Base-by-base conservation (phyloP, 2,888 invertebrate genomes). In the Cheilosia variabilis region DNA sequence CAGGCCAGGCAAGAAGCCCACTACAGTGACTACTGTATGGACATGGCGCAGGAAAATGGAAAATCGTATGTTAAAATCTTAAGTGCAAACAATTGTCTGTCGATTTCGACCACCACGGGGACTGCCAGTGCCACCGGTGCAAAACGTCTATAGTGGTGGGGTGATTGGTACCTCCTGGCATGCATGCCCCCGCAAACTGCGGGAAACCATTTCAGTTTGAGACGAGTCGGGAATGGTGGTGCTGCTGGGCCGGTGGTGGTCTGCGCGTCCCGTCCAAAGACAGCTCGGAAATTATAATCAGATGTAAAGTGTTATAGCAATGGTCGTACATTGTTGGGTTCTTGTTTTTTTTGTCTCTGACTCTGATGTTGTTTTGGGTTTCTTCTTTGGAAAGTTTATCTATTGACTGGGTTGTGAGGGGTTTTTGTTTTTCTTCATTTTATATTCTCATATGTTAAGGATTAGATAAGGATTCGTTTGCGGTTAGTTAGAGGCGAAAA, bases 21-120 rank as follows among this genome's bases (percentile, higher is more conserved):
- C 37, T 13, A 37, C 4, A 57, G 55, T 10, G 17, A 80, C 80
- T 76, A 72, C 81, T 75, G 76, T 77, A 86, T 86, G 86, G 72
- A 81, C 86, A 81, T 81, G 86, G 81, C 68, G 57, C 71, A 86
- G 86, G 80, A 81, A 86, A 86, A 86, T 86, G 77, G 86, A 86
- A 86, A 91, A 91, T 92, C 92, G 91, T 91, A 91, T 92, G 92
- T 92, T 91, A 92, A 91, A 92, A 92, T 92, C 91, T 91, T 92
- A 92, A 92, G 92, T 92, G 92, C 92, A 92, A 92, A 92, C 92
- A 92, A 92, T 91, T 91, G 91, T 91, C 90, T 89, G 90, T 90
- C 90, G 90, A 90, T 90, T 90, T 91, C 90, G 90, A 90, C 89
- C 90, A 90, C 89, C 90, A 89, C 87, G 89, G 89, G 89, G 89